Conservation (phyloP, 2,113 vertebrate genomes). For the Dunckerocampus dactyliophorus region DNA sequence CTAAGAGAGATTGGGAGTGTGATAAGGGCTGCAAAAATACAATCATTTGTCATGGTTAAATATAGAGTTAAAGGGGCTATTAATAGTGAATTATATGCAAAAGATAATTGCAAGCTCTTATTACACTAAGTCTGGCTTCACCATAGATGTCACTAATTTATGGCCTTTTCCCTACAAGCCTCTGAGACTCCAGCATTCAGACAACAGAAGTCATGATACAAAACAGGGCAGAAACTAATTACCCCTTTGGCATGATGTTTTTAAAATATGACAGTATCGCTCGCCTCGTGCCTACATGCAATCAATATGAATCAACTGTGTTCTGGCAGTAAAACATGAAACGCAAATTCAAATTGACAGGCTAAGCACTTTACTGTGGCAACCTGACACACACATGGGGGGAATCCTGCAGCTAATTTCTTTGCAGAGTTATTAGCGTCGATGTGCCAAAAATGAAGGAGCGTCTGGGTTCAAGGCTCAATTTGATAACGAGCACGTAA, state of each 20-base stretch:
- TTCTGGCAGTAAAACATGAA: constrained; percentile 16
- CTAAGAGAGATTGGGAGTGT: constrained; percentile 18
- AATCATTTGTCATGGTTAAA: constrained; percentile 68
- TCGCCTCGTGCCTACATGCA: constrained; percentile 14
- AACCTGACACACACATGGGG: constrained; percentile 20
- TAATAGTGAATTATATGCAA: constrained; percentile 63
- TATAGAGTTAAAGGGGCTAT: constrained; percentile 59
- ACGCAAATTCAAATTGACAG: constrained; percentile 41
- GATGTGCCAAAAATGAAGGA: constrained; percentile 20
- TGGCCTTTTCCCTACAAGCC: constrained; percentile 28
- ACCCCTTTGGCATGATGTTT: constrained; percentile 19
- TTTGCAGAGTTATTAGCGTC: constrained; percentile 19
- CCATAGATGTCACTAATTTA: constrained; percentile 54
- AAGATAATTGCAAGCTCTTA: constrained; percentile 61
- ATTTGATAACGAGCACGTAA: constrained; percentile 33
- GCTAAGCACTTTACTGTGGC: constrained; percentile 25
- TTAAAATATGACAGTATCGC: too few species aligned
- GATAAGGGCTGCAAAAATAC: constrained; percentile 62
- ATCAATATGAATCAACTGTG: constrained; percentile 30
- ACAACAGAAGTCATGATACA: constrained; percentile 16
- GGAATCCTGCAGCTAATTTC: constrained; percentile 27
- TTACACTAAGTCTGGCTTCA: constrained; percentile 47
- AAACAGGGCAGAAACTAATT: constrained; percentile 13
- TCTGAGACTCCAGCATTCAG: constrained; percentile 26
- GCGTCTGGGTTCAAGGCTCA: constrained; percentile 13